Base-by-base conservation (phyloP, 2,113 vertebrate genomes). In the Phrynocephalus versicolor region DNA sequence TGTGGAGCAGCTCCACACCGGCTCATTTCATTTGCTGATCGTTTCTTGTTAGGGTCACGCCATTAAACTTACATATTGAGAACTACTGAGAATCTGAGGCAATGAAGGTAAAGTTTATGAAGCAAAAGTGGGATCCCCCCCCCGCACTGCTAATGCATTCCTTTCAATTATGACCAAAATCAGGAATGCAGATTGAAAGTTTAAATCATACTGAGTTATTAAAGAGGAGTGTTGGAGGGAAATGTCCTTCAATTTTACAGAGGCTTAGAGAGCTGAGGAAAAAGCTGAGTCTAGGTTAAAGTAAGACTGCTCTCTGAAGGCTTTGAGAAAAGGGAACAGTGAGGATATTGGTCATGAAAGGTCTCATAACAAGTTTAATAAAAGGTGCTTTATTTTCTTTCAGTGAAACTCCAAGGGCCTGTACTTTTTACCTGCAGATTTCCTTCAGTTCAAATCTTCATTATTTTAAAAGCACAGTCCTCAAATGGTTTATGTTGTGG, bases 21-120 rank as follows among this genome's bases (percentile, higher is more conserved):
- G 96, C 96, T 96, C 97, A 92, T 96, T 97, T 97, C 96, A 97
- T 97, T 97, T 97, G 97, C 96, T 95, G 96, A 97, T 98, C 97
- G 96, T 97, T 98, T 98, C 97, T 97, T 97, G 97, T 97, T 97
- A 96, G 97, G 97, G 95, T 96, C 96, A 96, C 95, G 95, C 97
- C 97, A 97, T 98, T 98, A 97, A 98, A 97, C 97, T 97, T 97
- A 97, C 96, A 97, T 97, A 97, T 97, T 95, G 96, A 93, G 94
- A 94, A 95, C 91, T 94, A 94, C 94, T 94, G 94, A 95, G 94
- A 95, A 93, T 94, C 92, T 92, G 94, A 95, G 90, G 93, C 90
- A 92, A 95, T 96, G 95, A 96, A 95, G 94, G 95, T 93, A 96
- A 96, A 96, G 93, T 95, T 95, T 95, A 93, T 92, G 89, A 89